Conservation (phyloP, 2,113 vertebrate genomes). For the Colaptes auratus region DNA sequence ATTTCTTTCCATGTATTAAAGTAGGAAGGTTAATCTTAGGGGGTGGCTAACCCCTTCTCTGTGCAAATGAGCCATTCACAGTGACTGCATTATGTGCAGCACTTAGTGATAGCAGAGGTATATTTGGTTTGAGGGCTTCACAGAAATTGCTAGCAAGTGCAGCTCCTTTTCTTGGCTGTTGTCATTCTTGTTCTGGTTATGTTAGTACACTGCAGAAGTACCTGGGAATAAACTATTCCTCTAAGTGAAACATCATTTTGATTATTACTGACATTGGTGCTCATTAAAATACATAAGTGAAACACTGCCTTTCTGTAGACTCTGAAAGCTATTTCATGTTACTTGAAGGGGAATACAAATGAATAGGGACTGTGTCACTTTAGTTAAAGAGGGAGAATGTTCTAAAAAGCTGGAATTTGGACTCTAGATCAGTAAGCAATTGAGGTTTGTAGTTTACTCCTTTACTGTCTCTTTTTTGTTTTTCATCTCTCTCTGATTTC, state of each 20-base stretch:
- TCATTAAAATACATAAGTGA: conserved; percentile 90
- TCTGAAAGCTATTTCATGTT: conserved; percentile 88
- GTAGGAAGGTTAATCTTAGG: background rate
- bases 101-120: background rate
- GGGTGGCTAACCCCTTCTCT: background rate
- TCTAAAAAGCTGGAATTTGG: conserved; percentile 27
- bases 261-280: conserved; percentile 83
- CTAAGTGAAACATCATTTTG: conserved; percentile 78
- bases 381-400: conserved; percentile 53
- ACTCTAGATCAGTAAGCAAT: conserved; percentile 36
- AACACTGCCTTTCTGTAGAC: conserved; percentile 81
- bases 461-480: background rate
- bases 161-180: conserved; percentile 17
- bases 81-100: background rate
- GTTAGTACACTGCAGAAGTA: conserved; percentile 59
- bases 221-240: conserved; percentile 75
- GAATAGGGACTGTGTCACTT: conserved; percentile 78
- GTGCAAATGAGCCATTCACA: background rate
- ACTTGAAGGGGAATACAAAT: conserved; percentile 82
- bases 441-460: background rate
- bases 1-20: background rate
- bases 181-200: conserved; percentile 35
- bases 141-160: background rate
- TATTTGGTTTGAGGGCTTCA: conserved; percentile 13
- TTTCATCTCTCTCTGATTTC: conserved; percentile 2